These are phyloP conservation scores for Pardosa pseudoannulata DNA, from an alignment of 2,888 invertebrate genomes.

Conservation along the genomic window DNA sequence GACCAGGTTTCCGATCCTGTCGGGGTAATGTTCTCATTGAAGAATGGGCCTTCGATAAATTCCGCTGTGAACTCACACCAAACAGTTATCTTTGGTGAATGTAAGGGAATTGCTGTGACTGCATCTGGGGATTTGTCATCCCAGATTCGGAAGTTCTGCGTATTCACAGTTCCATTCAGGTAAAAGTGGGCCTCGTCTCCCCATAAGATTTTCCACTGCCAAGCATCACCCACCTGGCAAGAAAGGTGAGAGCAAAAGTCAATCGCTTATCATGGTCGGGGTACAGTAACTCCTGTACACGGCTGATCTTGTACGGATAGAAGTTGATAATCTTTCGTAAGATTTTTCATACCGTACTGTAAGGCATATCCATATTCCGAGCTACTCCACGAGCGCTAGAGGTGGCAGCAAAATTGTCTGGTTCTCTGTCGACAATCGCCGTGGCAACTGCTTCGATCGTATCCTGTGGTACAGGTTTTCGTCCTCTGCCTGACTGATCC, in stretches of 20 bases:
- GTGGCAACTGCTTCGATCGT: constrained; percentile 4
- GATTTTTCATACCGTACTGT: constrained; percentile 11
- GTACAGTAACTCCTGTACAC: not conserved
- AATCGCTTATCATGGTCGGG: not conserved
- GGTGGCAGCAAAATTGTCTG: not conserved
- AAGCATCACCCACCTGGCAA: not conserved
- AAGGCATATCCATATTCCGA: not conserved
- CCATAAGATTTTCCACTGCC: not conserved
- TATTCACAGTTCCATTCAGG: constrained; percentile 11
- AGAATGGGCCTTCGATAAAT: constrained; percentile 15
- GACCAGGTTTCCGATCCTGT: constrained; percentile 18
- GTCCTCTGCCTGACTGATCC: not conserved
- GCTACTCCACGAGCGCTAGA: no score
- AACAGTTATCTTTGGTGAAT: constrained; percentile 3
- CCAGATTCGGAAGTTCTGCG: constrained; percentile 13
- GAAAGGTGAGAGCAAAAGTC: constrained; percentile 16
- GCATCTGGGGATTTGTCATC: not conserved
- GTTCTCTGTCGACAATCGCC: constrained; percentile 10
- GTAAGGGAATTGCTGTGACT: not conserved
- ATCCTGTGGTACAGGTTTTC: constrained; percentile 9
- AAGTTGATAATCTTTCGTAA: not conserved
- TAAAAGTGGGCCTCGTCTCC: constrained; percentile 12
- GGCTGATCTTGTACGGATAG: constrained; percentile 22
- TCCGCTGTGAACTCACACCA: constrained; percentile 14
- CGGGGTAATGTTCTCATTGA: constrained; percentile 18